Evolutionary conservation across 2,113 vertebrate genomes (phyloP).

Genomic region (Cisticola juncidis): DNA sequence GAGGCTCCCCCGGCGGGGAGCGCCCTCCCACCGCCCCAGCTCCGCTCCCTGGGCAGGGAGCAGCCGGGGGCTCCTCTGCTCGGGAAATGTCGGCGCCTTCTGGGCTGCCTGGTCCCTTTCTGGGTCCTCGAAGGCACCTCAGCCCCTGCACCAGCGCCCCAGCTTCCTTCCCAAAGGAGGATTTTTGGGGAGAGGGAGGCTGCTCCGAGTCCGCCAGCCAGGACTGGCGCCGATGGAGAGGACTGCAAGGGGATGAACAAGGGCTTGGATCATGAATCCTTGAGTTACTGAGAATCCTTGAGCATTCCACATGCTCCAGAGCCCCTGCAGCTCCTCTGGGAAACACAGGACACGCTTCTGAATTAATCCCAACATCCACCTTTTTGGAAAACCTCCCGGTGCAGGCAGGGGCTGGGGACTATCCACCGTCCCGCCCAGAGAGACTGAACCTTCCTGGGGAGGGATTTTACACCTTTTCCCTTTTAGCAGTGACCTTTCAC

Average conservation of each 20-base stretch:
- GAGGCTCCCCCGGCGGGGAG: not conserved
- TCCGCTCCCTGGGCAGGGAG: not conserved
- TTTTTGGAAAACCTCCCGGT: not conserved
- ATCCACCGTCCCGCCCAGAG: not conserved
- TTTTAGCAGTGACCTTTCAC: not conserved
- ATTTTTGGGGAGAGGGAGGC: not conserved
- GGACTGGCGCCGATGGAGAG: not conserved
- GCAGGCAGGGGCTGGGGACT: not conserved
- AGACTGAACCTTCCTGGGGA: not conserved
- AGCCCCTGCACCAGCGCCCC: not conserved
- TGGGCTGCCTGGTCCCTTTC: not conserved
- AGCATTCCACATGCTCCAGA: accelerated
- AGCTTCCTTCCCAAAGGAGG: not conserved
- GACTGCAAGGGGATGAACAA: not conserved
- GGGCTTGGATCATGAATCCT: not conserved
- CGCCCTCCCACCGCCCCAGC: not conserved
- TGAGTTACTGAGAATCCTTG: not conserved
- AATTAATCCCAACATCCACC: not conserved
- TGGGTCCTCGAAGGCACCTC: not conserved
- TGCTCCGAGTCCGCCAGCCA: not conserved
- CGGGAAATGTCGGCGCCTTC: not conserved
- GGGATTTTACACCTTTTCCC: not conserved
- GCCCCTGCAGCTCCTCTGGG: not conserved
- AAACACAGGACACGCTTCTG: not conserved
- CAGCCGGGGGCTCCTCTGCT: not conserved